These are phyloP conservation scores for Microcebus tavaratra DNA, from an alignment of 2,113 vertebrate species.

Conservation along the genomic window DNA sequence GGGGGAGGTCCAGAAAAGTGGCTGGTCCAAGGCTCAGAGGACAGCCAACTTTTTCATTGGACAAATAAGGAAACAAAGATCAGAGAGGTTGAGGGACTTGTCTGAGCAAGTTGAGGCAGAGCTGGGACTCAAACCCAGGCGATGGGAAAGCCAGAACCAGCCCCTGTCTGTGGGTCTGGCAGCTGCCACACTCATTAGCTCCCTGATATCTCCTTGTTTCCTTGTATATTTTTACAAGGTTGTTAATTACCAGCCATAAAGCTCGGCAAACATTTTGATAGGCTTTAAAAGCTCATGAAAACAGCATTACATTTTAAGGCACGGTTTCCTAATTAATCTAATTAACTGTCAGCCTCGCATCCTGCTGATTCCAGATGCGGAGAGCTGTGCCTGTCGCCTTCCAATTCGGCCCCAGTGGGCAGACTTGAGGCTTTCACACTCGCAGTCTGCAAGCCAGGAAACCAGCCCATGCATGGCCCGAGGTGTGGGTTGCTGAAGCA, in stretches of 20 bases:
- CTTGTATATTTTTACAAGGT: slow-evolving; percentile 75
- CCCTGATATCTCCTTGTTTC: slow-evolving; percentile 66
- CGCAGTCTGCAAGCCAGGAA: background rate
- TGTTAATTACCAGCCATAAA: slow-evolving; percentile 82
- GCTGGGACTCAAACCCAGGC: background rate
- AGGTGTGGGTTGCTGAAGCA: background rate
- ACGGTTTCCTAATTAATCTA: slow-evolving; percentile 78
- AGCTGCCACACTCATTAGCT: slow-evolving; percentile 30
- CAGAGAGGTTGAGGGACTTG: background rate
- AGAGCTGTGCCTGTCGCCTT: background rate
- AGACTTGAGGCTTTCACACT: background rate
- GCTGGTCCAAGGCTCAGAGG: background rate
- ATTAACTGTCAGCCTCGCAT: slow-evolving; percentile 72
- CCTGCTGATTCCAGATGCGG: background rate
- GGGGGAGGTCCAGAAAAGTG: background rate
- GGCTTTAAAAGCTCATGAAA: slow-evolving; percentile 81
- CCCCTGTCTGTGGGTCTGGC: slow-evolving; percentile 12
- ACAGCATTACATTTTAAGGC: slow-evolving; percentile 74
- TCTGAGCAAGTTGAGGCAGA: background rate
- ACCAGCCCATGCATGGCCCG: background rate
- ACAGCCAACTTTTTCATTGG: background rate
- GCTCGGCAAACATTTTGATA: slow-evolving; percentile 83
- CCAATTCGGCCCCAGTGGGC: slow-evolving; percentile 48
- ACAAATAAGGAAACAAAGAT: background rate
- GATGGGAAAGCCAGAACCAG: background rate